These are phyloP conservation scores for Drosophila barbarae DNA, from an alignment of 2,888 invertebrate species.

Conservation along the genomic window DNA sequence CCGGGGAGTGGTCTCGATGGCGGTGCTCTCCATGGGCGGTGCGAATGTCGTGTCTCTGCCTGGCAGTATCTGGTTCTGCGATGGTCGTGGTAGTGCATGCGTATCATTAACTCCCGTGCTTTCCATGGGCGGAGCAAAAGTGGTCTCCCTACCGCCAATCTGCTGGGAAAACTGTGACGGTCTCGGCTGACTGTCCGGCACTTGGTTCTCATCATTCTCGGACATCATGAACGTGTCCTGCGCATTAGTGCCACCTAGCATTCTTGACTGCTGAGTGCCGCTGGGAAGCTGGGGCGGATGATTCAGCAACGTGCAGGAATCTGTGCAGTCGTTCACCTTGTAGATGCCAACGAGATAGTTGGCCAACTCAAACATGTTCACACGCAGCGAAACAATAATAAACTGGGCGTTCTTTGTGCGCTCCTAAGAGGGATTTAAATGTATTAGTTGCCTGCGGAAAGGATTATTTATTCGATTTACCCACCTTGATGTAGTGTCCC, in stretches of 20 bases:
- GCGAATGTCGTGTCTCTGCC: constrained; percentile 39
- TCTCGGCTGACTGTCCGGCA: constrained; percentile 1
- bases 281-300: constrained; percentile 54
- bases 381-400: constrained; percentile 96
- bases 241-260: background rate
- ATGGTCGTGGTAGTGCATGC: background rate
- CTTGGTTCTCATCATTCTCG: constrained; percentile 23
- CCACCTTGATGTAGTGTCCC: constrained; percentile 96
- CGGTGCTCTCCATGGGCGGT: constrained; percentile 43
- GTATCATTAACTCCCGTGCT: constrained; percentile 38
- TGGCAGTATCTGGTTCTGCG: background rate
- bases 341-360: constrained; percentile 96
- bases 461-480: background rate
- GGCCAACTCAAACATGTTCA: constrained; percentile 98
- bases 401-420: constrained; percentile 98
- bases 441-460: no score
- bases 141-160: constrained; percentile 29
- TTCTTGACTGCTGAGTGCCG: constrained; percentile 7
- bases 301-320: constrained; percentile 86
- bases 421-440: constrained; percentile 82
- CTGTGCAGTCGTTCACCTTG: constrained; percentile 94
- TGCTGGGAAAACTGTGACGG: background rate
- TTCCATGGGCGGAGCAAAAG: constrained; percentile 50
- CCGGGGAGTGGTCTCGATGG: background rate
- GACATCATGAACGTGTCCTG: constrained; percentile 6